Percentiles rank a stretch among this genome's conserved stretches.
Evolutionary conservation across 2,797 vertebrate species (phyloP).

Genomic region (Rhynchonycteris naso): DNA sequence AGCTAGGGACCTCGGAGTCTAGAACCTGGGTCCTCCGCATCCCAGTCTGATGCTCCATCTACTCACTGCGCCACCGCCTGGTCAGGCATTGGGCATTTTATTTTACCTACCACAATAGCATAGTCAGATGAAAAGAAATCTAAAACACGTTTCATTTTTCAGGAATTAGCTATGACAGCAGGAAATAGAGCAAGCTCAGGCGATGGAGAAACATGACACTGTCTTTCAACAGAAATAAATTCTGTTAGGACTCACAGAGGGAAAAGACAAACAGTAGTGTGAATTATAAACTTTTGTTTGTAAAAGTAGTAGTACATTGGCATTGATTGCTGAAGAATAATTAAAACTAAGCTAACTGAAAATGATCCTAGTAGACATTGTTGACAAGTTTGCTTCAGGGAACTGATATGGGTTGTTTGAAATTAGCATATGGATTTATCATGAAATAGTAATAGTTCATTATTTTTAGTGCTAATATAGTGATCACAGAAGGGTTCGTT

Average conservation of each 20-base stretch:
- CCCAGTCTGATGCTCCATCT: no score
- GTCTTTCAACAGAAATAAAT: slow-evolving; percentile 2
- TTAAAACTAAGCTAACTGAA: background rate
- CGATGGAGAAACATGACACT: background rate
- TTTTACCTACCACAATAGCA: background rate
- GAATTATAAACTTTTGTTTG: background rate
- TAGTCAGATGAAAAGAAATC: background rate
- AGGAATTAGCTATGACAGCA: background rate
- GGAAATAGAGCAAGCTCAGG: background rate
- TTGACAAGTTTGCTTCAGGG: background rate
- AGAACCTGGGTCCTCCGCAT: no score
- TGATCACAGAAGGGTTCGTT: background rate
- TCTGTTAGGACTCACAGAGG: background rate
- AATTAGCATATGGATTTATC: background rate
- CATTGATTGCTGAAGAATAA: background rate
- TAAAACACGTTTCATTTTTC: background rate
- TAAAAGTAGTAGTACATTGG: background rate
- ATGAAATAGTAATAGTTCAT: background rate
- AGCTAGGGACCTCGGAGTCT: no score
- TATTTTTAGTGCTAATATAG: background rate
- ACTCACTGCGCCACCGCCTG: no score
- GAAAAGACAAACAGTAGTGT: background rate
- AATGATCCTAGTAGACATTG: background rate
- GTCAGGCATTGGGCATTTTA: background rate
- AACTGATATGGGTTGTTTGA: background rate